These are phyloP conservation scores for Pelosia muscerda DNA, from an alignment of 2,888 invertebrate species.

Conservation along the genomic window DNA sequence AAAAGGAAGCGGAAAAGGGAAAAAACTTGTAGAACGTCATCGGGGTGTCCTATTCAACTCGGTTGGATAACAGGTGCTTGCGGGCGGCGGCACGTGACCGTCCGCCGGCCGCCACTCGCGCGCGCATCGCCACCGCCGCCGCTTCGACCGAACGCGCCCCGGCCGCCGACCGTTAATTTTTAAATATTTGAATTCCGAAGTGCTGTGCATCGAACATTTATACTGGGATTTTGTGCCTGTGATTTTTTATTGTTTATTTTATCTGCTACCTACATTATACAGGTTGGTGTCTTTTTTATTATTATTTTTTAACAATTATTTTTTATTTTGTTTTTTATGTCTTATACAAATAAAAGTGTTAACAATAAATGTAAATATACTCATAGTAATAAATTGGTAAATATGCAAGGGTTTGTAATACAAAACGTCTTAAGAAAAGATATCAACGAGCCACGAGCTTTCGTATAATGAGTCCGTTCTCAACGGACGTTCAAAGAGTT, in stretches of 20 bases:
- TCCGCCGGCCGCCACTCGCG: conserved; percentile 81
- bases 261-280: conserved; percentile 34
- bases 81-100: conserved; percentile 75
- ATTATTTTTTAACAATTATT: conserved; percentile 20
- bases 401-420: conserved; percentile 9
- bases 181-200: conserved; percentile 61
- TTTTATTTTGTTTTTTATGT: background rate
- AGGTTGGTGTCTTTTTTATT: conserved; percentile 64
- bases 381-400: background rate
- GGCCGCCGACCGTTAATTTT: conserved; percentile 61
- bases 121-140: conserved; percentile 80
- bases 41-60: conserved; percentile 66
- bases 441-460: conserved; percentile 68
- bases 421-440: conserved; percentile 67
- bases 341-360: background rate
- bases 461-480: conserved; percentile 37
- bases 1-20: conserved; percentile 64
- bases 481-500: conserved; percentile 38
- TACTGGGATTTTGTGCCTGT: conserved; percentile 81
- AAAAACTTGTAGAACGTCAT: conserved; percentile 49
- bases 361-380: background rate
- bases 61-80: conserved; percentile 73
- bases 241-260: conserved; percentile 56
- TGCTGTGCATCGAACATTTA: conserved; percentile 75
- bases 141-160: conserved; percentile 75